Base-by-base conservation (phyloP, 2,113 vertebrate genomes). In the Ceratotherium simum region DNA sequence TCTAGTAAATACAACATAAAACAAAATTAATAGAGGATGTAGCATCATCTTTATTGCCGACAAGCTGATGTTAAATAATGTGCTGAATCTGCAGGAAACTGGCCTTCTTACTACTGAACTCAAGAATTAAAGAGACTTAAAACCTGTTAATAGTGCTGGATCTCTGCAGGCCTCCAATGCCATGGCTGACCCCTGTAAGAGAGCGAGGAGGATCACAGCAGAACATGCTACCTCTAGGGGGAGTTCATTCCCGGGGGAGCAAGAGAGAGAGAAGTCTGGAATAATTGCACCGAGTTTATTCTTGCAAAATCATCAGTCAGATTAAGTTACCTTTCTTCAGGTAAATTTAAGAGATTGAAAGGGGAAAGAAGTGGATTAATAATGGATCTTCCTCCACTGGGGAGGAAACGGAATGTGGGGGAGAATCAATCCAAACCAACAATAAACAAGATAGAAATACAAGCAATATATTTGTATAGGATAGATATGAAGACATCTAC, bases 1-100 rank as follows among this genome's bases (percentile, higher is more conserved):
- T 95, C 46, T 95, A n/a, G 78, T 39, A 42, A 86, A 79, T 36
- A 75, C 62, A 7, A 65, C 36, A 75, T 29, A 62, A 96, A 95
- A 86, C 14, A 73, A 64, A 76, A 23, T 33, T 29, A 9, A 36
- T 54, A 60, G 8, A 84, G 5, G 25, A 36, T 54, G 13, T 33
- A 73, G 42, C 16, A 67, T 14, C 27, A 48, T 42, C 20, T 80
- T 62, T 33, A 56, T 60, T 12, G 23, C 23, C 69, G 48, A 78
- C 21, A 82, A 92, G 6, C 7, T 42, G 39, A 25, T 85, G 46
- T 27, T 54, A 73, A 88, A 12, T 20, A 79, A 73, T 72, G 6
- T 69, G 67, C 60, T 23, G 13, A 46, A 39, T 54, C 23, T 13
- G 27, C 36, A 27, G 56, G 31, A 82, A 58, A 36, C 8, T 73